These are phyloP conservation scores for Oscheius sp. DNA, from an alignment of 1,140 invertebrate genomes.

Conservation along the genomic window DNA sequence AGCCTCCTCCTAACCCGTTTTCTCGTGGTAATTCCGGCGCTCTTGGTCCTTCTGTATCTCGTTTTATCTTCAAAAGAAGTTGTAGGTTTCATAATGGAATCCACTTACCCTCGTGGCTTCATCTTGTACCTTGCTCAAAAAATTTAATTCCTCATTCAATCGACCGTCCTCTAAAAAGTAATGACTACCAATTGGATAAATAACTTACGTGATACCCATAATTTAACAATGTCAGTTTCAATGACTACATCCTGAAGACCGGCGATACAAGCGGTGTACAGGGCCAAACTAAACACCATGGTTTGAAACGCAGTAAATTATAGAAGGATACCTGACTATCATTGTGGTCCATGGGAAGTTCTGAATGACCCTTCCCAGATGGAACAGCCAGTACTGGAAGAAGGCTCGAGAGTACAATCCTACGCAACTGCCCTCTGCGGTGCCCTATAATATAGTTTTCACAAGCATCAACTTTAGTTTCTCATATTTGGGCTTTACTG, in stretches of 20 bases:
- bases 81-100: not conserved
- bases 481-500: not conserved
- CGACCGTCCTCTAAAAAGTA: conserved; percentile 57
- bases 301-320: not conserved
- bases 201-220: conserved; percentile 58
- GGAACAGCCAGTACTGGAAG: conserved; percentile 51
- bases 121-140: conserved; percentile 35
- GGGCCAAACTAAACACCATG: conserved; percentile 38
- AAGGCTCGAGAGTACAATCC: conserved; percentile 56
- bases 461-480: not conserved
- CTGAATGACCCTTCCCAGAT: conserved; percentile 52
- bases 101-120: conserved; percentile 53
- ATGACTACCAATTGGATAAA: not conserved
- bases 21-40: conserved; percentile 48
- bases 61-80: not conserved
- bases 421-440: conserved; percentile 51
- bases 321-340: conserved; percentile 28
- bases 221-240: conserved; percentile 59
- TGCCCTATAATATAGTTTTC: conserved; percentile 44
- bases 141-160: conserved; percentile 55
- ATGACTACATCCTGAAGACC: conserved; percentile 55
- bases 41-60: not conserved
- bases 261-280: conserved; percentile 46
- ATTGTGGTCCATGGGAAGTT: conserved; percentile 48
- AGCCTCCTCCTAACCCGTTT: conserved; percentile 57